These are phyloP conservation scores for Notothenia rossii DNA, from an alignment of 2,113 vertebrate genomes.

Conservation along the genomic window DNA sequence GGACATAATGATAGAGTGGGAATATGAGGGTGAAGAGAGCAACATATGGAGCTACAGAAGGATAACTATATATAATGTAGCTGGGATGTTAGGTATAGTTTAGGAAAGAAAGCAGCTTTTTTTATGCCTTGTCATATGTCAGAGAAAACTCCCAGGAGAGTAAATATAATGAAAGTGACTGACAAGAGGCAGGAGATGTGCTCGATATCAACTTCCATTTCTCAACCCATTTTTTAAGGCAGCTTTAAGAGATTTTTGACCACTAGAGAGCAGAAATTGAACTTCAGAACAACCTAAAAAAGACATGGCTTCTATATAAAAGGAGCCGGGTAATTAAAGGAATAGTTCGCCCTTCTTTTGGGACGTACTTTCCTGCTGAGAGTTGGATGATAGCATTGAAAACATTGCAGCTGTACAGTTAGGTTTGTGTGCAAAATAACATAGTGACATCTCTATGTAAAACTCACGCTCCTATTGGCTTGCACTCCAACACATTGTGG, in stretches of 20 bases:
- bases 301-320: background rate
- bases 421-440: too few relatives aligned
- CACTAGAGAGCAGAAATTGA: background rate
- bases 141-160: background rate
- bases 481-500: too few relatives aligned
- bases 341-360: background rate
- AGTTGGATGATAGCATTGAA: too few relatives aligned
- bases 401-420: too few relatives aligned
- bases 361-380: too few relatives aligned
- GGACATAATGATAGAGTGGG: conserved; percentile 38
- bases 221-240: conserved; percentile 6
- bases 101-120: conserved; percentile 16
- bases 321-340: background rate
- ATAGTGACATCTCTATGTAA: too few relatives aligned
- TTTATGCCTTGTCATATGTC: conserved; percentile 3
- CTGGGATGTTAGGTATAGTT: background rate
- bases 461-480: too few relatives aligned
- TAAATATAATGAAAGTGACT: conserved; percentile 24
- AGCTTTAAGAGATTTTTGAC: background rate
- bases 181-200: background rate
- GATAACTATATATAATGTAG: background rate
- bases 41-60: background rate
- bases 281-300: background rate
- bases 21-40: background rate
- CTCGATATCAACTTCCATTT: conserved; percentile 15